Percentiles rank a stretch among this genome's conserved stretches.
phyloP scores from a whole-genome alignment of 2,888 invertebrate genomes.

The Pheosia gnoma region DNA sequence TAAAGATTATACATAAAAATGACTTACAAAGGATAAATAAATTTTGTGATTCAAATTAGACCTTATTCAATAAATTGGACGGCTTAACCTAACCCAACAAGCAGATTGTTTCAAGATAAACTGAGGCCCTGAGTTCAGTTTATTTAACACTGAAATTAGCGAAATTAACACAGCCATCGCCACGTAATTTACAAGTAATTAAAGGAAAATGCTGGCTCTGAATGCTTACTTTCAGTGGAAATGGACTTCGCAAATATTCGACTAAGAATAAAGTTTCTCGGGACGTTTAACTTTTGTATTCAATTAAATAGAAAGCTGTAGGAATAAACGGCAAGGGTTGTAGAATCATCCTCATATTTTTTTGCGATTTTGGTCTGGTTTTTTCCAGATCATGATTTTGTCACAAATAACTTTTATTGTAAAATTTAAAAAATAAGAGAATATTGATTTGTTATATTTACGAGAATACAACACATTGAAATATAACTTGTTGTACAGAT shows the following conservation, averaged over 20 bases:
- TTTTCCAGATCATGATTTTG: constrained; percentile 49
- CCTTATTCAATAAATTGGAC: constrained; percentile 9
- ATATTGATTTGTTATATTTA: constrained; percentile 8
- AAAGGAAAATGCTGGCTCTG: constrained; percentile 75
- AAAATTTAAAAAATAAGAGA: constrained; percentile 22
- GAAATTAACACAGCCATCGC: constrained; percentile 75
- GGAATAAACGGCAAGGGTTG: constrained; percentile 62
- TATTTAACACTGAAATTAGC: constrained; percentile 64
- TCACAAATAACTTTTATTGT: constrained; percentile 12
- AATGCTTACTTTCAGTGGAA: constrained; percentile 76
- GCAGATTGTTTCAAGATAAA: constrained; percentile 20
- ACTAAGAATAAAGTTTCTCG: constrained; percentile 70
- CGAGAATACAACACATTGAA: no score
- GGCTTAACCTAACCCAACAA: constrained; percentile 18
- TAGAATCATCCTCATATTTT: constrained; percentile 58
- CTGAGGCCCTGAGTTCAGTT: constrained; percentile 36
- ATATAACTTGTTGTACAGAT: no score
- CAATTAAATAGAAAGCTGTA: constrained; percentile 80
- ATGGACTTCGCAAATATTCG: constrained; percentile 78
- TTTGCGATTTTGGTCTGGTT: constrained; percentile 57
- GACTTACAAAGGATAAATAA: no score
- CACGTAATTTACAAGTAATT: constrained; percentile 82
- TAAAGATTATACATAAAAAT: no score
- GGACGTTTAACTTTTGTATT: constrained; percentile 79
- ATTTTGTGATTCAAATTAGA: neutral